A percentile compares a stretch with the other conserved stretches of the same genome.
phyloP scores from a whole-genome alignment of 2,113 vertebrate genomes.

The Morone chrysops region DNA sequence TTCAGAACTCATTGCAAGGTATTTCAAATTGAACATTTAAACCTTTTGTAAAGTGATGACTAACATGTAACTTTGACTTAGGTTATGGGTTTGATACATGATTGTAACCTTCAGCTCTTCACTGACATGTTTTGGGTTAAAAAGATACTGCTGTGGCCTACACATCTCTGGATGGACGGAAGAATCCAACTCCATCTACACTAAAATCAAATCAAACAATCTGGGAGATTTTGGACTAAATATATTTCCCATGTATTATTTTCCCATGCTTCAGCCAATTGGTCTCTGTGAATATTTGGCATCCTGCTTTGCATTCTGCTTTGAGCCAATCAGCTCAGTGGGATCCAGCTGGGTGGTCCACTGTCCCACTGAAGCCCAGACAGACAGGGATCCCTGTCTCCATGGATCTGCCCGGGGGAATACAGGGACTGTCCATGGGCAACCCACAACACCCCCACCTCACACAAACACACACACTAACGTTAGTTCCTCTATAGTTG shows the following conservation, averaged over 20 bases:
- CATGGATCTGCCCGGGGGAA: slow-evolving; percentile 33
- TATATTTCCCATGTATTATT: slow-evolving; percentile 33
- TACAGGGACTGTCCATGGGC: neutral
- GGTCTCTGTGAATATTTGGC: slow-evolving; percentile 24
- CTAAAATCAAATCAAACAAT: slow-evolving; percentile 24
- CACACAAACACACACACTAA: neutral
- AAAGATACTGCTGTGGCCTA: neutral
- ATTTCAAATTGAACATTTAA: neutral
- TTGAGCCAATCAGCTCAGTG: slow-evolving; percentile 15
- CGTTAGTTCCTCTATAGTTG: neutral
- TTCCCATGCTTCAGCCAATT: slow-evolving; percentile 39
- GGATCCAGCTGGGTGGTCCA: slow-evolving; percentile 58
- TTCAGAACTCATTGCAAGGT: neutral
- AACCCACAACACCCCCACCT: neutral
- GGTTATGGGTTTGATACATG: neutral
- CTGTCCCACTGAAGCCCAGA: slow-evolving; percentile 12
- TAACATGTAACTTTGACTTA: neutral
- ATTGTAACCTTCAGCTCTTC: neutral
- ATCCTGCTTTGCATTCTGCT: slow-evolving; percentile 14
- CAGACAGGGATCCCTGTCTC: slow-evolving; percentile 45
- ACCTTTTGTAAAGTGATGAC: neutral
- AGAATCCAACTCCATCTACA: neutral
- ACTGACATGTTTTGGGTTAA: neutral
- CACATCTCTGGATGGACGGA: slow-evolving; percentile 1
- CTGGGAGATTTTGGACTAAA: slow-evolving; percentile 11